Evolutionary conservation across 92 coral and sea anemone species (phyloP).

Genomic region (Zoanthus solanderi): DNA sequence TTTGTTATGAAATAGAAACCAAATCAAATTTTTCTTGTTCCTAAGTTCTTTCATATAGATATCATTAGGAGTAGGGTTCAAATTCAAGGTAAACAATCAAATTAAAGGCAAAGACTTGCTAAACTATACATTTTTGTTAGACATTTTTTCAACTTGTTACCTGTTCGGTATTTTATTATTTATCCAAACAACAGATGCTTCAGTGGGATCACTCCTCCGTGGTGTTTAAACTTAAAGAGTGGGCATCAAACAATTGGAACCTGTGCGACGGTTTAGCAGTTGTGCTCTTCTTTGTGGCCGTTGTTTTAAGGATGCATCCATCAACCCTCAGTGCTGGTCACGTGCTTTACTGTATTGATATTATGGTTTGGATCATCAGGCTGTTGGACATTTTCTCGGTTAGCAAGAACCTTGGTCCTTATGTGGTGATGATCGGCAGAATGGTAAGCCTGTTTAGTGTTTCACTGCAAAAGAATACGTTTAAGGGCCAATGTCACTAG

Average conservation of each 20-base stretch:
- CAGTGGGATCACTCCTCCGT: slow-evolving; percentile 66
- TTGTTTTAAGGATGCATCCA: slow-evolving; percentile 74
- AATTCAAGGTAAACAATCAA: too few species aligned
- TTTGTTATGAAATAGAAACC: too few species aligned
- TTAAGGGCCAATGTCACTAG: too few species aligned
- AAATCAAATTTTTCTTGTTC: too few species aligned
- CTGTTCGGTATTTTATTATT: background rate
- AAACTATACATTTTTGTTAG: too few species aligned
- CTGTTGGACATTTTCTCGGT: slow-evolving; percentile 84
- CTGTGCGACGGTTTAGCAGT: slow-evolving; percentile 81
- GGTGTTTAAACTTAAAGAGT: slow-evolving; percentile 63
- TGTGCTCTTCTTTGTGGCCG: slow-evolving; percentile 72
- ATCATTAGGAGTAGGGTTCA: too few species aligned
- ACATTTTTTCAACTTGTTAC: background rate
- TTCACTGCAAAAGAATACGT: too few species aligned
- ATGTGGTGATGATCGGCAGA: slow-evolving; percentile 91
- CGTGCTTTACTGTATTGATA: slow-evolving; percentile 80
- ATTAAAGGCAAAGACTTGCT: too few species aligned
- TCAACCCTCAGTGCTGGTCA: slow-evolving; percentile 73
- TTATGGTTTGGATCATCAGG: slow-evolving; percentile 91
- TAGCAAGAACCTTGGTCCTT: slow-evolving; percentile 84
- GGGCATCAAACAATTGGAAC: slow-evolving; percentile 90
- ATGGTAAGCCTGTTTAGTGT: slow-evolving; percentile 62
- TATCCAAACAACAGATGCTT: slow-evolving; percentile 61
- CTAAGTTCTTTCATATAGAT: too few species aligned